Percentiles rank a stretch among this genome's conserved stretches.
Evolutionary conservation across 2,113 vertebrate species (phyloP).

Genomic region (Ictalurus furcatus): DNA sequence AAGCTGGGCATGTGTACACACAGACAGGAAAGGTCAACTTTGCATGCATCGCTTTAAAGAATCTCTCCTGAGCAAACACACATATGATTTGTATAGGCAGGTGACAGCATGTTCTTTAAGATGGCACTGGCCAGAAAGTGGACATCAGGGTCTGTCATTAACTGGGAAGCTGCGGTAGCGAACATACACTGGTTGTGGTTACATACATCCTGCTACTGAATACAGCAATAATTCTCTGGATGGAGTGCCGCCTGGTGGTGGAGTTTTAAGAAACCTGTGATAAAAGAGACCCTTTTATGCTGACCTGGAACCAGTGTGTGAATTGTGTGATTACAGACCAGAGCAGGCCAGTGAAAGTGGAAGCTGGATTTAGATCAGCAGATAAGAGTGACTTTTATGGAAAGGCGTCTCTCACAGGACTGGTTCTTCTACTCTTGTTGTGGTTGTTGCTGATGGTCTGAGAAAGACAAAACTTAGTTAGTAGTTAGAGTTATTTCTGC

Average conservation of each 20-base stretch:
- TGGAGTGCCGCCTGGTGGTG: conserved; percentile 24
- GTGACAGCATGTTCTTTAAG: conserved; percentile 24
- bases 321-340: not conserved
- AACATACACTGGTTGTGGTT: conserved; percentile 4
- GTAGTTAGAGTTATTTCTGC: not conserved
- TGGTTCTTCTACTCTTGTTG: conserved; percentile 23
- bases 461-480: not conserved
- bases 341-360: not conserved
- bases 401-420: conserved; percentile 26
- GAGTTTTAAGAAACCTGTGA: not conserved
- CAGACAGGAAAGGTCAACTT: not conserved
- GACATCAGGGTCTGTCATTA: not conserved
- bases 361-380: conserved; percentile 28
- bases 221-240: conserved; percentile 10
- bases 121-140: conserved; percentile 22
- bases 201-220: conserved; percentile 27
- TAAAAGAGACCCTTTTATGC: not conserved
- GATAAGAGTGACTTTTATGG: not conserved
- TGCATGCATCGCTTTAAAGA: conserved; percentile 44
- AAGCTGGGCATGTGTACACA: conserved; percentile 4
- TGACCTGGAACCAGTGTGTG: conserved; percentile 23
- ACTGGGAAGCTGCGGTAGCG: conserved; percentile 7
- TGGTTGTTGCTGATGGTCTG: conserved; percentile 37
- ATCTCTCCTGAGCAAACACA: conserved; percentile 35
- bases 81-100: conserved; percentile 15